phyloP scores from a whole-genome alignment of 2,888 invertebrate species.

The Drosophila gaucha region DNA sequence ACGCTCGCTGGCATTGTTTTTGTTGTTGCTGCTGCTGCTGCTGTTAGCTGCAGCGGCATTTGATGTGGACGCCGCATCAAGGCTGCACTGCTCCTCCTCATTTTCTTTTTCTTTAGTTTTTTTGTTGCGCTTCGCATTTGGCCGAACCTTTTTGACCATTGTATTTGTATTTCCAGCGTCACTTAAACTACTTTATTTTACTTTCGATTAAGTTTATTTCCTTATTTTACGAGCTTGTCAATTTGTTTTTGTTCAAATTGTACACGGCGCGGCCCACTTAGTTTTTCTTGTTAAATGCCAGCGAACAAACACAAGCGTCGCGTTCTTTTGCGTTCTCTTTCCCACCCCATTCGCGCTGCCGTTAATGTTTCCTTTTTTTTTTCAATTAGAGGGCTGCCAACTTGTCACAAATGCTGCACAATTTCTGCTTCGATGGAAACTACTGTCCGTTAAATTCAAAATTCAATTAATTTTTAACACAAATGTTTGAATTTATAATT shows the following conservation, averaged over 20 bases:
- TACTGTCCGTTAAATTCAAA: background rate
- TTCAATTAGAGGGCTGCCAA: slow-evolving; percentile 26
- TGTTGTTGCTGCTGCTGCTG: background rate
- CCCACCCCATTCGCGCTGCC: slow-evolving; percentile 59
- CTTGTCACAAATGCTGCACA: slow-evolving; percentile 1
- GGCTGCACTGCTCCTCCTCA: slow-evolving; percentile 50
- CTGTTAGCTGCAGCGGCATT: background rate
- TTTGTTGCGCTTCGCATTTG: slow-evolving; percentile 67
- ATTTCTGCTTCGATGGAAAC: slow-evolving; percentile 3
- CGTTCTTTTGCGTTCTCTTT: slow-evolving; percentile 53
- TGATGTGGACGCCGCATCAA: background rate
- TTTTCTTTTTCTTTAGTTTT: slow-evolving; percentile 69
- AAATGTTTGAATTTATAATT: background rate
- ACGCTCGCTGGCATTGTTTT: background rate
- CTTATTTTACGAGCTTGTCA: background rate
- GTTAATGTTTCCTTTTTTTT: slow-evolving; percentile 44
- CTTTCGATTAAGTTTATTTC: background rate
- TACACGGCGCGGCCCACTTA: slow-evolving; percentile 9
- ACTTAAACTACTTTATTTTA: slow-evolving; percentile 7
- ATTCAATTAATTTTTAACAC: no score
- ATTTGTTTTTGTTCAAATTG: slow-evolving; percentile 17
- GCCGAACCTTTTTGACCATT: slow-evolving; percentile 43
- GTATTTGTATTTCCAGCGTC: slow-evolving; percentile 10
- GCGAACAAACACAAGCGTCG: slow-evolving; percentile 64
- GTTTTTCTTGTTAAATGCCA: slow-evolving; percentile 23